Conservation (phyloP, 2,797 vertebrate genomes). For the Coreius guichenoti region DNA sequence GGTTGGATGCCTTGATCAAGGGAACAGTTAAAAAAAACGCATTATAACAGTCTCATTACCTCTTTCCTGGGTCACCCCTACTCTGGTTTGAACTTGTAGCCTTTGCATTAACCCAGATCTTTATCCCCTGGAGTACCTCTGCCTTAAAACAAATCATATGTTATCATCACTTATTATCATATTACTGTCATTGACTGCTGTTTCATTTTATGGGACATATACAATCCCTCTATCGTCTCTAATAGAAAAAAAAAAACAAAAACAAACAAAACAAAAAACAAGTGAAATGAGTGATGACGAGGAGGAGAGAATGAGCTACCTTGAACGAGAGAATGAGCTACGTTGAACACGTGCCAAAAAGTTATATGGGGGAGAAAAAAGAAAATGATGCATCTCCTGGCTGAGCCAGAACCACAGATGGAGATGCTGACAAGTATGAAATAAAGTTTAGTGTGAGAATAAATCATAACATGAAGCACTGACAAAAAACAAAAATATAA, state of each 20-base stretch:
- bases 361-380: slow-evolving; percentile 6
- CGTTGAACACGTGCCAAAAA: slow-evolving; percentile 8
- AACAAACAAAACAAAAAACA: background rate
- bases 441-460: slow-evolving; percentile 10
- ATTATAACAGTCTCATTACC: background rate
- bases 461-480: slow-evolving; percentile 7
- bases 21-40: background rate
- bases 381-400: slow-evolving; percentile 32
- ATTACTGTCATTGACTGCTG: background rate
- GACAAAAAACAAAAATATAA: background rate
- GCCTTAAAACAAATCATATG: slow-evolving; percentile 1
- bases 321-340: background rate
- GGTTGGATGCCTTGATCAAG: slow-evolving; percentile 28
- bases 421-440: slow-evolving; percentile 34
- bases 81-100: background rate
- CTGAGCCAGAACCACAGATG: slow-evolving; percentile 31
- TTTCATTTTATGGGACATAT: slow-evolving; percentile 18
- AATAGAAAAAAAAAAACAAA: background rate
- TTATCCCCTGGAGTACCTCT: background rate
- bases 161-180: slow-evolving; percentile 12
- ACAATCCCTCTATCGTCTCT: background rate
- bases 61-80: slow-evolving; percentile 25
- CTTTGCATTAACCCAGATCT: slow-evolving; percentile 6
- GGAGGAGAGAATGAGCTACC: background rate
- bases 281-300: slow-evolving; percentile 5